phyloP scores from a whole-genome alignment of 2,113 vertebrate species.

The Erpornis zantholeuca region DNA sequence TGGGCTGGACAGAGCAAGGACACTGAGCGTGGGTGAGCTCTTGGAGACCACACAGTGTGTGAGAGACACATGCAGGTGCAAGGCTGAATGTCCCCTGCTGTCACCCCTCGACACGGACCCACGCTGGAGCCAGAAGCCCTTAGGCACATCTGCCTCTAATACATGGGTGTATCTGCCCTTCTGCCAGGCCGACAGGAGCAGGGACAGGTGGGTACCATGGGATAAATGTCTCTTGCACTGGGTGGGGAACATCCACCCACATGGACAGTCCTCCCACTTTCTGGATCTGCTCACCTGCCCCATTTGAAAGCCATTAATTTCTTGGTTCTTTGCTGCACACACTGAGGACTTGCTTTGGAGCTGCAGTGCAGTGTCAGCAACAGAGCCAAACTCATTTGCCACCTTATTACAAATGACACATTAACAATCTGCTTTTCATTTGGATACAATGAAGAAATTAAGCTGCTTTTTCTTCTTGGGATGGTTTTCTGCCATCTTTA shows the following conservation, averaged over 20 bases:
- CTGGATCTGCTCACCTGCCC: not conserved
- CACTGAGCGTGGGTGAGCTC: not conserved
- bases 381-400: not conserved
- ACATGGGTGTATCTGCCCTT: not conserved
- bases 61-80: not conserved
- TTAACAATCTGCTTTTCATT: not conserved
- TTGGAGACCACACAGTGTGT: not conserved
- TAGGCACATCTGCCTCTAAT: not conserved
- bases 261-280: not conserved
- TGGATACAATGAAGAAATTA: not conserved
- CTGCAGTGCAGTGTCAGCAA: not conserved
- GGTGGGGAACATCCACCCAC: not conserved
- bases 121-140: not conserved
- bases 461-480: not conserved
- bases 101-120: not conserved
- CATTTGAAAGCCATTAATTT: not conserved
- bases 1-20: not conserved
- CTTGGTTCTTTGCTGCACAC: not conserved
- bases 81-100: not conserved
- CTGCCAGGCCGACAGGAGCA: not conserved
- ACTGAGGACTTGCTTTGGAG: not conserved
- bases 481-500: not conserved
- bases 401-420: not conserved
- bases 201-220: not conserved
- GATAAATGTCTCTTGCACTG: not conserved